Base-by-base conservation (phyloP, 2,797 vertebrate genomes). In the Acrossocheilus wenchowensis region DNA sequence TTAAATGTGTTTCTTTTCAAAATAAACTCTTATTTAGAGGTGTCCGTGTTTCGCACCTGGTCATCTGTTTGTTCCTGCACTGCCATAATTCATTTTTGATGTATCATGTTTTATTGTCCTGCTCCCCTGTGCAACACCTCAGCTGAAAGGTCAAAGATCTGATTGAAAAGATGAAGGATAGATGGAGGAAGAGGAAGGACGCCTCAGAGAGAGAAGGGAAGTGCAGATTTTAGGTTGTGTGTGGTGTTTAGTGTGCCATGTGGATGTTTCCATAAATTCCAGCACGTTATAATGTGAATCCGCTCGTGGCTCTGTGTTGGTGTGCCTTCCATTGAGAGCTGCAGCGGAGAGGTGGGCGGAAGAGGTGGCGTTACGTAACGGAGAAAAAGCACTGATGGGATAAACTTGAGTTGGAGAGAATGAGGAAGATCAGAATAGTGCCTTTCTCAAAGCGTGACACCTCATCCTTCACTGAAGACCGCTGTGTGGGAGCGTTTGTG, bases 321-420 rank as follows among this genome's bases (percentile, higher is more conserved):
- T 50, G 80, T 23, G 45, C 19, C 81, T 82, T 82, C 88, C 87
- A 89, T 85, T 86, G 84, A 89, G 87, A 84, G 87, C 88, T 82
- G 89, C 81, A 84, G 85, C 57, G 82, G 66, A 77, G 81, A 45
- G 69, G 87, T 89, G 87, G 87, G 88, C 78, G 87, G 88, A 81
- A 80, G 89, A 81, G 57, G 71, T 69, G 77, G 84, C 86, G 92
- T 96, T 96, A 95, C 93, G 93, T 95, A 96, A 96, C 92, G 79
- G 48, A 84, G 94, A 94, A 94, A 93, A 93, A 93, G 93, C 91
- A 90, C 92, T 93, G 92, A 92, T 92, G 89, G 88, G 93, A 82
- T 87, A 81, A 80, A 78, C 82, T 81, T 86, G 26, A 81, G 89
- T 45, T 57, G 30, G 54, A 60, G 54, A 60, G 19, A 80, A 17